phyloP scores from a whole-genome alignment of 2,888 invertebrate species.

The Drosophila incognita region DNA sequence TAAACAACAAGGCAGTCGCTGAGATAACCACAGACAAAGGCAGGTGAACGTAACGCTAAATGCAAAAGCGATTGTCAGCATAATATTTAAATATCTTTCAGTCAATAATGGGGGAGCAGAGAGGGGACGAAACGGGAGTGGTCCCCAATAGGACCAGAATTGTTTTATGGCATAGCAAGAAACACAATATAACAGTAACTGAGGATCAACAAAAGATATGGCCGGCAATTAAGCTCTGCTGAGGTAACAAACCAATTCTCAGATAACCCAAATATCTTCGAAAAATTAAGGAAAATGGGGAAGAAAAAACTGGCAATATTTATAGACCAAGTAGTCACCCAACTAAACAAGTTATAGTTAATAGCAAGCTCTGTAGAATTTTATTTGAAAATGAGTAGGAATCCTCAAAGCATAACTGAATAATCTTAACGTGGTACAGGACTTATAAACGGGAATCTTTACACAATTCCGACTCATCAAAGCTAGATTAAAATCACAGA shows the following conservation, averaged over 20 bases:
- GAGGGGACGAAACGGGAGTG: background rate
- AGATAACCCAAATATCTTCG: no score
- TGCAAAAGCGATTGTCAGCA: constrained; percentile 12
- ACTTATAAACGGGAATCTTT: background rate
- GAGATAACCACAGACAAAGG: constrained; percentile 35
- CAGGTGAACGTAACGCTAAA: constrained; percentile 44
- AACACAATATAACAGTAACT: background rate
- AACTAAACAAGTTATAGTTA: no score
- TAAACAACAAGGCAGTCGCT: constrained; percentile 38
- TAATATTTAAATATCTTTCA: constrained; percentile 13
- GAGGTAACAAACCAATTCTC: no score
- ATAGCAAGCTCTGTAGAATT: no score
- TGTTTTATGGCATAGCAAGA: no score
- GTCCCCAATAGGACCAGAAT: background rate
- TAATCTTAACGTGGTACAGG: background rate
- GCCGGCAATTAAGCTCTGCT: no score
- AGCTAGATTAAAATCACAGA: background rate
- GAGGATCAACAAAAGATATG: background rate
- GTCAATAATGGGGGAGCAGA: background rate
- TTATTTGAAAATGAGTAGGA: no score
- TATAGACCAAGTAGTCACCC: no score
- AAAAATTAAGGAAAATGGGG: no score
- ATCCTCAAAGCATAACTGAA: background rate
- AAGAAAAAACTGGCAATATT: no score
- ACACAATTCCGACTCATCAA: background rate